Conservation (phyloP, 2,888 invertebrate genomes). For the Myathropa florea region DNA sequence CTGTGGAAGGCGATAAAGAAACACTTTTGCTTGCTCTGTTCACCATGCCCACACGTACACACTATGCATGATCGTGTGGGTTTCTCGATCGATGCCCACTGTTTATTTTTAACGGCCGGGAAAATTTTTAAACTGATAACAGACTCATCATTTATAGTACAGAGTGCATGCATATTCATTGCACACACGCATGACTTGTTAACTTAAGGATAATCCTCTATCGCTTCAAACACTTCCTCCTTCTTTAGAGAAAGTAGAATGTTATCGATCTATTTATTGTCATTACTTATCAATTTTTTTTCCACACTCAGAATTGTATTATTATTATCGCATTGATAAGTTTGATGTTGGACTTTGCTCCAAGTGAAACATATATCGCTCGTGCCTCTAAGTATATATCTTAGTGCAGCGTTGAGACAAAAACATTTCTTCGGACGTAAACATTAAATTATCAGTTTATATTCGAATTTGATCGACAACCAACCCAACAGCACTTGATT, state of each 20-base stretch:
- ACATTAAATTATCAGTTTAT: conserved; percentile 40
- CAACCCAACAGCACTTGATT: conserved; percentile 28
- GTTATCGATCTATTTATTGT: neutral
- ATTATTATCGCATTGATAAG: conserved; percentile 25
- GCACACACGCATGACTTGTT: neutral
- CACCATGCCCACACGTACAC: neutral
- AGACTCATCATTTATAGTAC: neutral
- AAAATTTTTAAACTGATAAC: neutral
- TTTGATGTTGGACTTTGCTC: conserved; percentile 34
- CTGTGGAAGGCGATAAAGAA: conserved; percentile 3
- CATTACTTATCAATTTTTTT: neutral
- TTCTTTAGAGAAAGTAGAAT: neutral
- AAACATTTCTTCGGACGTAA: neutral
- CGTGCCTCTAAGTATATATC: conserved; percentile 9
- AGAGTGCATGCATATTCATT: neutral
- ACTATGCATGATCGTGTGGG: neutral
- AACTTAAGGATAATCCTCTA: neutral
- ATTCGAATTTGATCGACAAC: conserved; percentile 41
- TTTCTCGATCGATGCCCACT: neutral
- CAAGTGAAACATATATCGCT: conserved; percentile 16
- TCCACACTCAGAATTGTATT: neutral
- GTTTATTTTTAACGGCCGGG: neutral
- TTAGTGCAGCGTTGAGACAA: conserved; percentile 39
- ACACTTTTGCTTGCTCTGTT: conserved; percentile 25
- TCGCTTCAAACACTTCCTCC: neutral